These are phyloP conservation scores for Hycleus cichorii DNA, from an alignment of 1,140 invertebrate species.

Conservation along the genomic window DNA sequence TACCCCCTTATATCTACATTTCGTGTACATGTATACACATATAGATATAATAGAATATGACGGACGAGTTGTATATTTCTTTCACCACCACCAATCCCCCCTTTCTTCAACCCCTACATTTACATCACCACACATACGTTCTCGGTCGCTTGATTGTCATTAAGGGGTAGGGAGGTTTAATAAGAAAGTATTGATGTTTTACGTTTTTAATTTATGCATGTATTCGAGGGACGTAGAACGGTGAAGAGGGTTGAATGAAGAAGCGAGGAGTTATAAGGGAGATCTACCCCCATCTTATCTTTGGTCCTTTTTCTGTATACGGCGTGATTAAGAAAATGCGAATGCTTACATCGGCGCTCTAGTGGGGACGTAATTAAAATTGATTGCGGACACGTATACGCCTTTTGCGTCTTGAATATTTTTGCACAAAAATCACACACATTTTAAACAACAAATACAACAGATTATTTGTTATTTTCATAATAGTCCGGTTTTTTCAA, in stretches of 20 bases:
- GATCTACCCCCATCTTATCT: constrained; percentile 15
- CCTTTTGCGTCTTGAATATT: too few species aligned
- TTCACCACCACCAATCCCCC: constrained; percentile 10
- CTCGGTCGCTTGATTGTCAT: constrained; percentile 27
- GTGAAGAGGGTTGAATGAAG: not conserved
- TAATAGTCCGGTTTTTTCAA: too few species aligned
- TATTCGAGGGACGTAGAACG: constrained; percentile 14
- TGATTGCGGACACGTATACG: constrained; percentile 12
- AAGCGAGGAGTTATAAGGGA: not conserved
- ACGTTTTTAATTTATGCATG: constrained; percentile 37
- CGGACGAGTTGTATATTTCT: constrained; percentile 10
- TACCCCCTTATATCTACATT: too few species aligned
- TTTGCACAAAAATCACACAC: too few species aligned
- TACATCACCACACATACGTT: constrained; percentile 23
- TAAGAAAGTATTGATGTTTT: constrained; percentile 38
- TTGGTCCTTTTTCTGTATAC: not conserved
- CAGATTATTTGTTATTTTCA: too few species aligned
- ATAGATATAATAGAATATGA: not conserved
- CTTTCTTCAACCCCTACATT: constrained; percentile 9
- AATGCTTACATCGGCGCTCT: constrained; percentile 22
- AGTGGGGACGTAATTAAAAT: constrained; percentile 23
- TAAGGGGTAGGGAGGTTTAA: constrained; percentile 27
- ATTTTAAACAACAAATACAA: too few species aligned
- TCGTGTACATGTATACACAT: too few species aligned
- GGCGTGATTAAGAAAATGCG: constrained; percentile 26